Evolutionary conservation across 2,797 vertebrate species (phyloP).

Genomic region (Trematomus bernacchii): DNA sequence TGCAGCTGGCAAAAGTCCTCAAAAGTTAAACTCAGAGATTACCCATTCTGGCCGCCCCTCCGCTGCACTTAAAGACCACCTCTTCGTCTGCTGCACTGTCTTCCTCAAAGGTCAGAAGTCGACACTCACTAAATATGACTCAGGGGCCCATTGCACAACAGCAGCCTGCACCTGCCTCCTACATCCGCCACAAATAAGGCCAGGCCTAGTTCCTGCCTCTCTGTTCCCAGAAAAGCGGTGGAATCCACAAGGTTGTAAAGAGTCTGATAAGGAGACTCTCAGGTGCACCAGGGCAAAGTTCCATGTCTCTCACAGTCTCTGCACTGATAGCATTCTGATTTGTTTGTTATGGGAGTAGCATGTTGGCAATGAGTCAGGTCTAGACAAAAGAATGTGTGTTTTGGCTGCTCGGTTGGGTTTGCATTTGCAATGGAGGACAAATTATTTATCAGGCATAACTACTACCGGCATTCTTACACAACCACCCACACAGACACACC

Average conservation of each 20-base stretch:
- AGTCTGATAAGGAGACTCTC: constrained; percentile 72
- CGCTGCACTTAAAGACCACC: constrained; percentile 60
- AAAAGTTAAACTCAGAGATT: constrained; percentile 79
- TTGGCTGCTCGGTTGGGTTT: constrained; percentile 71
- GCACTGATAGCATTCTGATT: constrained; percentile 69
- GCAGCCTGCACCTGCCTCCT: constrained; percentile 75
- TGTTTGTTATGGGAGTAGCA: constrained; percentile 76
- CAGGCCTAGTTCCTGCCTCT: constrained; percentile 38
- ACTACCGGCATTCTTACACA: constrained; percentile 48
- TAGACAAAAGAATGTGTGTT: constrained; percentile 87
- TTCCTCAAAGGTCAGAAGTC: constrained; percentile 80
- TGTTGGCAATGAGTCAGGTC: constrained; percentile 78
- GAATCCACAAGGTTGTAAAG: constrained; percentile 71
- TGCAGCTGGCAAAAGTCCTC: constrained; percentile 84
- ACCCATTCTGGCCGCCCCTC: constrained; percentile 64
- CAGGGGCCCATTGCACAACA: constrained; percentile 72
- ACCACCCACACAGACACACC: constrained; percentile 13
- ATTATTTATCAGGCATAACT: constrained; percentile 72
- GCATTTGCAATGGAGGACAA: constrained; percentile 72
- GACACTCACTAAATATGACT: constrained; percentile 70
- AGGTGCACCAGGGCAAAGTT: constrained; percentile 66
- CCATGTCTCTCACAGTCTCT: constrained; percentile 60
- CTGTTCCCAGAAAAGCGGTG: constrained; percentile 58
- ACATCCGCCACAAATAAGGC: constrained; percentile 58
- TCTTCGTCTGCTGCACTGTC: constrained; percentile 69